phyloP scores from a whole-genome alignment of 2,797 vertebrate species.

The Muraenolepis orangiensis region DNA sequence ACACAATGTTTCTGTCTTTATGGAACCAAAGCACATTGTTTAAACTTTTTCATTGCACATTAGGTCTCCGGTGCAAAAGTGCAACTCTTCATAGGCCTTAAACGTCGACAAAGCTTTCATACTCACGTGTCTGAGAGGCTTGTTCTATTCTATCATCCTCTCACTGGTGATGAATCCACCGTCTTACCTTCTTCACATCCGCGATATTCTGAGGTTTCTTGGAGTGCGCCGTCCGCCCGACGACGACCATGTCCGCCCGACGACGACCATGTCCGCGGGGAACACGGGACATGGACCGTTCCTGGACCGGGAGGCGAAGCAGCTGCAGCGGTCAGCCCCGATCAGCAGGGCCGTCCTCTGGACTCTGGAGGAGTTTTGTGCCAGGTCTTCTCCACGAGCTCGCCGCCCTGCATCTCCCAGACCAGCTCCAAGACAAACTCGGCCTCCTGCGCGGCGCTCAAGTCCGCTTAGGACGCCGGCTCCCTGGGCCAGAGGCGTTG shows the following conservation, averaged over 20 bases:
- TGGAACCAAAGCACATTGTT: neutral
- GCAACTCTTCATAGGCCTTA: too few species aligned
- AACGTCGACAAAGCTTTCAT: too few species aligned
- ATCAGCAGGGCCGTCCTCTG: slow-evolving; percentile 80
- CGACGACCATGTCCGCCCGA: too few species aligned
- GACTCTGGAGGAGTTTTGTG: slow-evolving; percentile 84
- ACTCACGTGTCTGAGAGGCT: too few species aligned
- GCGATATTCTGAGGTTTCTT: slow-evolving; percentile 84
- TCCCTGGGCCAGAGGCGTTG: slow-evolving; percentile 65
- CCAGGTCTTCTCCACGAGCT: slow-evolving; percentile 65
- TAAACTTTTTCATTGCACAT: too few species aligned
- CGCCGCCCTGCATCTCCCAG: slow-evolving; percentile 61
- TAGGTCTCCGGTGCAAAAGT: too few species aligned
- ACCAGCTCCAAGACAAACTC: slow-evolving; percentile 78
- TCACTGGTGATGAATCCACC: neutral
- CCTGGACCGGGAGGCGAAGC: slow-evolving; percentile 75
- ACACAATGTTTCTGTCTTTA: neutral
- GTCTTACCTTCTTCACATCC: slow-evolving; percentile 86
- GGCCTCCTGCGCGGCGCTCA: slow-evolving; percentile 76
- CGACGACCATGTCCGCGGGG: slow-evolving; percentile 83
- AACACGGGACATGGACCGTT: slow-evolving; percentile 84
- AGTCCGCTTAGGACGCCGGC: slow-evolving; percentile 74
- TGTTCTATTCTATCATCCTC: too few species aligned
- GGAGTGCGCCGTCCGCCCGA: slow-evolving; percentile 81
- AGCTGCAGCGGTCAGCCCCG: slow-evolving; percentile 84